Conservation (phyloP, 2,797 vertebrate species). For the Aythya fuligula region DNA sequence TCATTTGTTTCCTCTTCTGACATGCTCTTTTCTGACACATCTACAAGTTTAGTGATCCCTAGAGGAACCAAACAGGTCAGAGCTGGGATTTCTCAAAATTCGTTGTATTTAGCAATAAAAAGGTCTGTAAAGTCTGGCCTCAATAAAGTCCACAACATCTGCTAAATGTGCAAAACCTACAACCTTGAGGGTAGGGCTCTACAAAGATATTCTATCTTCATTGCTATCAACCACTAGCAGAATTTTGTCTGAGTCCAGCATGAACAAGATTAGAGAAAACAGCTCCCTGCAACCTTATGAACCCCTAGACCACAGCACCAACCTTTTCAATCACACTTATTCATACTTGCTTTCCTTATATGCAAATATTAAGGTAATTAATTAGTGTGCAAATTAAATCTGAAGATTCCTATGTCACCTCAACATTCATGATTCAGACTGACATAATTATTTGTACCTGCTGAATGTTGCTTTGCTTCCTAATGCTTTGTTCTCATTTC, state of each 20-base stretch:
- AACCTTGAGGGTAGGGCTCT: neutral
- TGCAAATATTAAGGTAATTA: neutral
- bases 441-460: neutral
- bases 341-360: neutral
- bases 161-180: neutral
- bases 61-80: constrained; percentile 25
- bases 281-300: neutral
- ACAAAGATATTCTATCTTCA: neutral
- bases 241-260: rapidly evolving
- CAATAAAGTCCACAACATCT: neutral
- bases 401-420: neutral
- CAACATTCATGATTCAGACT: neutral
- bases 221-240: neutral
- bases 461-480: neutral
- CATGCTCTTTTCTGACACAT: constrained; percentile 25
- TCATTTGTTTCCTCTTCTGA: constrained; percentile 34
- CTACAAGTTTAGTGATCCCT: constrained; percentile 1
- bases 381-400: neutral
- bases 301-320: neutral
- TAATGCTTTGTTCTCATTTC: neutral
- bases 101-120: neutral
- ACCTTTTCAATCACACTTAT: neutral
- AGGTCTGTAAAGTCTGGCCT: neutral
- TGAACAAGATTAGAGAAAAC: neutral
- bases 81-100: neutral